These are phyloP conservation scores for Hyles vespertilio DNA, from an alignment of 1,140 invertebrate species.

Conservation along the genomic window DNA sequence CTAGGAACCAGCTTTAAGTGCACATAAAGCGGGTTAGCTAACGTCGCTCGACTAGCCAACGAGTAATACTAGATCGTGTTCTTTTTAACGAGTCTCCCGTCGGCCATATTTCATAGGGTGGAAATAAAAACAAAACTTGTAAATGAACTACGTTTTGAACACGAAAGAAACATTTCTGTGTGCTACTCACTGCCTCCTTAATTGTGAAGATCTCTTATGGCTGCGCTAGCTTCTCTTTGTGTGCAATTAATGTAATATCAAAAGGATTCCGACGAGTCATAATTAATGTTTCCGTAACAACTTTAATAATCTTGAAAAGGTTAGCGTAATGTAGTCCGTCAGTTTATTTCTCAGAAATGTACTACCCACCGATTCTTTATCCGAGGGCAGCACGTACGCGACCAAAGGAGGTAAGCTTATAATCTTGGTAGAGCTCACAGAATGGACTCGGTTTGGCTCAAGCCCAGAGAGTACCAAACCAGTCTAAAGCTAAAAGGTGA, in stretches of 20 bases:
- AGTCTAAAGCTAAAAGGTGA: conserved; percentile 54
- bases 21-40: conserved; percentile 58
- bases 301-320: no score
- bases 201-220: neutral
- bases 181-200: neutral
- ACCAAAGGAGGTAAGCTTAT: conserved; percentile 47
- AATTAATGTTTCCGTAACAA: no score
- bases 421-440: conserved; percentile 46
- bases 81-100: conserved; percentile 53
- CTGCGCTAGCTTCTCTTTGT: neutral
- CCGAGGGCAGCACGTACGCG: conserved; percentile 19
- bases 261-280: no score
- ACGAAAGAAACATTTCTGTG: conserved; percentile 8
- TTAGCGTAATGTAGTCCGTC: no score
- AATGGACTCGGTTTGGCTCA: conserved; percentile 57
- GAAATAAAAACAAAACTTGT: conserved; percentile 45
- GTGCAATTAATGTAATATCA: no score
- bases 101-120: conserved; percentile 48
- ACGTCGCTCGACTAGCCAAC: conserved; percentile 41
- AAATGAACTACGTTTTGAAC: conserved; percentile 18
- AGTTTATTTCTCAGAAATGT: no score
- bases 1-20: conserved; percentile 55
- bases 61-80: conserved; percentile 58
- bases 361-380: no score
- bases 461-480: conserved; percentile 38